Evolutionary conservation across 2,797 vertebrate genomes (phyloP), one percentile per base, ranked within the genome.

Genomic region (Choloepus didactylus): DNA sequence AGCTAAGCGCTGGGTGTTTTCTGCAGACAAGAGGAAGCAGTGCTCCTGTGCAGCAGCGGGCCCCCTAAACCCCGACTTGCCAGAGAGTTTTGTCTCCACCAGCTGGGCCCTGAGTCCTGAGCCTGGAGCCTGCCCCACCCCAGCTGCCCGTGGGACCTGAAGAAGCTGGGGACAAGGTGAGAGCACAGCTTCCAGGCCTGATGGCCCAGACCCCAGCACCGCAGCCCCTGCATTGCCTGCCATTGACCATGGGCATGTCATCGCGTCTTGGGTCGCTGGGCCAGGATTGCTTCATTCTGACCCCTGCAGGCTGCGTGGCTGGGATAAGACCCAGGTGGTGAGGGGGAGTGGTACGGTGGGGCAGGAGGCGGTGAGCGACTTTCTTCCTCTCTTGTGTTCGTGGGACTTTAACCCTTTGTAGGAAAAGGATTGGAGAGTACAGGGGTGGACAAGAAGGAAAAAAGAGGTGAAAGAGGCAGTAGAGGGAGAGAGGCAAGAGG

Each of bases 41-140:
- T 1, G 0, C 19, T 35, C 12, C 49, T 41, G 1, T 3, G 10
- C 0, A 4, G 60, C 59, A 0, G 0, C 0, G 49, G 6, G 21
- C 67, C n/a, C 38, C 46, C 31, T 18, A 1, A 8, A 2, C 29
- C 21, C 23, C 0, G 0, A 29, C 66, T 21, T 69, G 19, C 6
- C 7, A 41, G n/a, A 27, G 9, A 23, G 0, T 1, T 3, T 29
- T 31, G 11, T 66, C n/a, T 88, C 62, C 27, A 9, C 8, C 2
- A 15, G 2, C 73, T 29, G 59, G 16, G 41, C 0, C 1, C 73
- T 5, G 44, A 21, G 21, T 44, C 41, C 46, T 10, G 59, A 60
- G 44, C 25, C 64, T 54, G 60, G 31, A 41, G 29, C 38, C 77
- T 9, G 3, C 23, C 6, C 51, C 2, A 9, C 18, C 25, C 5